phyloP scores from a whole-genome alignment of 1,140 invertebrate genomes.

The Meteorus sp. region DNA sequence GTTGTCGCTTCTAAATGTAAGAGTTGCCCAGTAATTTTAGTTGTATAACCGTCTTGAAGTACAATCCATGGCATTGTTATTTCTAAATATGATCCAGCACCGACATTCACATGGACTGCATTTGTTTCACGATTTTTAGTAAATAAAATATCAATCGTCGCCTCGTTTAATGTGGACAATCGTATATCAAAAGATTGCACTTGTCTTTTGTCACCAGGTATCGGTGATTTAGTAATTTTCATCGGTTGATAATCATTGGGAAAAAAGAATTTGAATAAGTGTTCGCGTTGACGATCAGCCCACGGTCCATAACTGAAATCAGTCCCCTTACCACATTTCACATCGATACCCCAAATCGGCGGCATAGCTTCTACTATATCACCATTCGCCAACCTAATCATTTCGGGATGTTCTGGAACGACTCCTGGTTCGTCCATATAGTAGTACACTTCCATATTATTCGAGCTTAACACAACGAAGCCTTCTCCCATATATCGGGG shows the following conservation, averaged over 20 bases:
- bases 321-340: conserved; percentile 95
- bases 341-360: conserved; percentile 92
- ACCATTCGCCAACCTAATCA: conserved; percentile 88
- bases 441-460: conserved; percentile 92
- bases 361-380: conserved; percentile 89
- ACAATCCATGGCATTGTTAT: conserved; percentile 94
- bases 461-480: conserved; percentile 94
- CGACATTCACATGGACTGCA: conserved; percentile 92
- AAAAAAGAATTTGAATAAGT: conserved; percentile 96
- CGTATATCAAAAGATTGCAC: conserved; percentile 92
- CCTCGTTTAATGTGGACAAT: conserved; percentile 86
- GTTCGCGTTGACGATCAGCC: conserved; percentile 94
- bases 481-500: conserved; percentile 97
- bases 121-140: conserved; percentile 97
- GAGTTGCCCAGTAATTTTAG: conserved; percentile 89
- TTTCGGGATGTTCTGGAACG: conserved; percentile 86
- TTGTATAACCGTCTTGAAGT: conserved; percentile 80
- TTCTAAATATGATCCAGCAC: conserved; percentile 91
- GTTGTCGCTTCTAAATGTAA: conserved; percentile 93
- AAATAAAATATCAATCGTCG: conserved; percentile 93
- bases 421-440: conserved; percentile 94
- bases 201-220: conserved; percentile 83
- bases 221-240: conserved; percentile 74
- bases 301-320: conserved; percentile 98
- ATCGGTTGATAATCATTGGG: conserved; percentile 84